Evolutionary conservation across 2,113 vertebrate species (phyloP).

Genomic region (Dicerorhinus sumatrensis): DNA sequence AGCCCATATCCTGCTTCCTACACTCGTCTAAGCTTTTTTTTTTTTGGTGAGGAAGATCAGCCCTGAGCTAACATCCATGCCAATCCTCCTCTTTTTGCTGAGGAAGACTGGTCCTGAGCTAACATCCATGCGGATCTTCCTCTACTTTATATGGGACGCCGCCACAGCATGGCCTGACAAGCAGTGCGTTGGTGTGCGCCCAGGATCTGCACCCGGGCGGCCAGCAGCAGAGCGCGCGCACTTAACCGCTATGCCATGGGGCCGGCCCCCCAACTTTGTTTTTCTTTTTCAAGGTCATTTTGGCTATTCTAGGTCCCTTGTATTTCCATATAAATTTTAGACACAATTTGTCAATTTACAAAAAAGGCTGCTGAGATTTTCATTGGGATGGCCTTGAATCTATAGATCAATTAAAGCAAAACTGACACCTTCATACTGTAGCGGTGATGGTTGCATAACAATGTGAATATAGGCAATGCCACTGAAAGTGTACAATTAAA

Average conservation of each 20-base stretch:
- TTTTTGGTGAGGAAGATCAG: too few species aligned
- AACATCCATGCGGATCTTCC: too few species aligned
- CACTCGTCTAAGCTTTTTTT: slow-evolving; percentile 1
- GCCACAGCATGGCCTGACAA: too few species aligned
- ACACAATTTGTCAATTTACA: not conserved
- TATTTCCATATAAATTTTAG: not conserved
- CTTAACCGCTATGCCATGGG: too few species aligned
- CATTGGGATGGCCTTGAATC: not conserved
- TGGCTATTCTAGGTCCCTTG: not conserved
- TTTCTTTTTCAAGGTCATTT: not conserved
- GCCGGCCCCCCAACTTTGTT: not conserved
- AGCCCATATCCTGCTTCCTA: slow-evolving; percentile 69
- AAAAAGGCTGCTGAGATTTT: not conserved
- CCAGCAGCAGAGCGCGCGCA: too few species aligned
- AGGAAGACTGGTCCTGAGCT: too few species aligned
- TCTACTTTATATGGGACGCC: too few species aligned
- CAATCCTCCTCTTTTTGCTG: too few species aligned
- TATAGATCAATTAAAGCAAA: not conserved
- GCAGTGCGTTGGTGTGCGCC: too few species aligned
- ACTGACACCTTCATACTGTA: not conserved
- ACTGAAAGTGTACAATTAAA: not conserved
- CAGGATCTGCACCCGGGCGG: too few species aligned
- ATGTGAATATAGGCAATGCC: not conserved
- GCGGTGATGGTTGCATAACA: too few species aligned
- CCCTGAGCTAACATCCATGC: too few species aligned